Percentiles rank a stretch among this genome's conserved stretches.
These are phyloP conservation scores for Hemiprocne comata DNA, from an alignment of 2,113 vertebrate species.

Conservation along the genomic window DNA sequence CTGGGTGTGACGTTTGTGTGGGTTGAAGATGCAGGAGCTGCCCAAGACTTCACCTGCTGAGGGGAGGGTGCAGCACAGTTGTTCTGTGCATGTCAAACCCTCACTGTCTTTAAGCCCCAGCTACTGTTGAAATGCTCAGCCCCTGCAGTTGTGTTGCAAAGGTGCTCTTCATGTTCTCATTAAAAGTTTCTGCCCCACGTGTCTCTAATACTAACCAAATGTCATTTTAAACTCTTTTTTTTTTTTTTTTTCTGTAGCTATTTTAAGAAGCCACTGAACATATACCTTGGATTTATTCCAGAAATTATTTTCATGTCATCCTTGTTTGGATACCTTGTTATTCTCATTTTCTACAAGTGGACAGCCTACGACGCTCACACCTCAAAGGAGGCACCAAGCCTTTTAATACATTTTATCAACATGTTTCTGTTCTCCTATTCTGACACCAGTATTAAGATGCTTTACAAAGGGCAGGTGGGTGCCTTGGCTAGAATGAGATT, in stretches of 20 bases:
- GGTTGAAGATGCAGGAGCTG: background rate
- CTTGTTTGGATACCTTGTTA: conserved; percentile 92
- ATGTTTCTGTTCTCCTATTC: conserved; percentile 96
- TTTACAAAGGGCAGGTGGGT: conserved; percentile 94
- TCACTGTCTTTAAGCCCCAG: background rate
- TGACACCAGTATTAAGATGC: conserved; percentile 79
- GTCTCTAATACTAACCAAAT: background rate
- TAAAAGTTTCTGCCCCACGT: background rate
- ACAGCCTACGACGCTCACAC: conserved; percentile 81
- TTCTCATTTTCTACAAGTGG: conserved; percentile 97
- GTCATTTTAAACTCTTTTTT: background rate
- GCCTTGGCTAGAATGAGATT: background rate
- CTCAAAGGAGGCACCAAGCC: conserved; percentile 89
- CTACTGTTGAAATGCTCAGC: background rate
- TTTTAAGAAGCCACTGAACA: conserved; percentile 94
- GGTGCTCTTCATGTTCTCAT: background rate
- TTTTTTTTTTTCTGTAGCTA: conserved; percentile 77
- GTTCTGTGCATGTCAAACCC: background rate
- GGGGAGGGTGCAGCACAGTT: background rate
- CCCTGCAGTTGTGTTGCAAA: background rate
- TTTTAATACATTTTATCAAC: conserved; percentile 98
- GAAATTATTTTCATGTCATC: conserved; percentile 94
- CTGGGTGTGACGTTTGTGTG: background rate
- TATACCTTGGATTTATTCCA: conserved; percentile 95
- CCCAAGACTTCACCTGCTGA: background rate